Conservation (phyloP, 2,888 invertebrate species). For the Ypsolopha sequella region DNA sequence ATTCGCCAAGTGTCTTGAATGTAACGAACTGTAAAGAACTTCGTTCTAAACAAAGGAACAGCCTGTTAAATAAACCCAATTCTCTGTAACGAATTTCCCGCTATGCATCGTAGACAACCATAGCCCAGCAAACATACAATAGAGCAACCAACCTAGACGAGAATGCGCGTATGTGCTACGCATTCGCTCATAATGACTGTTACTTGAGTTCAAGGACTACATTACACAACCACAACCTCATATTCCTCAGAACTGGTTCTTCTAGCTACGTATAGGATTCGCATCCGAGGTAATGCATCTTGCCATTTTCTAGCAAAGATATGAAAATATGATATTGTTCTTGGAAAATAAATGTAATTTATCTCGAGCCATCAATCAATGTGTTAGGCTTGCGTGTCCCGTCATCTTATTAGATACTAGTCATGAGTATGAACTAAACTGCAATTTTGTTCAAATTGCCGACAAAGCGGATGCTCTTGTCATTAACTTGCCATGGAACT, state of each 20-base stretch:
- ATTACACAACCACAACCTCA: not conserved
- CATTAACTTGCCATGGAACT: not conserved
- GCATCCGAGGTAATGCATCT: not conserved
- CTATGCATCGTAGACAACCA: too few relatives aligned
- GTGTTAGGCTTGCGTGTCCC: not conserved
- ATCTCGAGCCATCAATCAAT: not conserved
- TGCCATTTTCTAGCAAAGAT: not conserved
- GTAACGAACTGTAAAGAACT: too few relatives aligned
- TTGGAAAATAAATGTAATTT: not conserved
- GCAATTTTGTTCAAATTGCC: not conserved
- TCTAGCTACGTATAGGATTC: not conserved
- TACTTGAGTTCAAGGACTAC: conserved; percentile 48
- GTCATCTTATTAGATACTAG: not conserved
- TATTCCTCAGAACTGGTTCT: not conserved
- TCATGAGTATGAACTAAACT: not conserved
- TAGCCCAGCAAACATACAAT: too few relatives aligned
- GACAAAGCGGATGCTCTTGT: not conserved
- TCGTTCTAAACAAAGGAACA: too few relatives aligned
- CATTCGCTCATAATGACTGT: conserved; percentile 11
- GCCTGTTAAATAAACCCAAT: too few relatives aligned
- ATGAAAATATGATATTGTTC: not conserved
- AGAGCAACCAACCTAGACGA: too few relatives aligned
- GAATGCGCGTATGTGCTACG: not conserved
- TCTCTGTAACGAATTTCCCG: too few relatives aligned
- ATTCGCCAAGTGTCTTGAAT: too few relatives aligned